Base-by-base conservation (phyloP, 92 coral and sea anemone genomes). In the Porites divaricata region DNA sequence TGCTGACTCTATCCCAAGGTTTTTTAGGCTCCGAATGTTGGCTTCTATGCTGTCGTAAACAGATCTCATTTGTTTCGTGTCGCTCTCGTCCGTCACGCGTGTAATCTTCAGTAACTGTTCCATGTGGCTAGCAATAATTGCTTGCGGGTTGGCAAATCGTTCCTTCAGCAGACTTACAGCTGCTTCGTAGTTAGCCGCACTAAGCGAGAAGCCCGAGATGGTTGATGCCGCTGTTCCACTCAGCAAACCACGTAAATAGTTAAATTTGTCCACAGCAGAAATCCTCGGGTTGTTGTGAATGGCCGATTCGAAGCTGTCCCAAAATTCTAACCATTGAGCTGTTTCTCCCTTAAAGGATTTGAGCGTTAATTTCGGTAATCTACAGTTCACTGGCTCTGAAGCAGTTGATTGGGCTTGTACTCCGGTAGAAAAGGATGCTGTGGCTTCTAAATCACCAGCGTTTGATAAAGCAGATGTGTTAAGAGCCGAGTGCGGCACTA, bases 251-350 rank as follows among this genome's bases (percentile, higher is more conserved):
- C 74, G 70, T 1, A 86, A 41, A 62, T 78, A 87, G 52, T 72
- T 80, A 72, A 80, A 79, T 54, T 87, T 87, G 9, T 80, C 90
- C 17, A 80, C 77, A 8, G 70, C 67, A 50, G 80, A 54, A 15
- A 87, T 25, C n/a, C 10, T 7, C 11, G 81, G 12, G 59, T 87
- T 87, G 53, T 72, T 72, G 57, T 79, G 86, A 2, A 87, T 54
- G 8, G 90, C 90, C 20, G 90, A 72, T 26, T 79, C 85, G 64
- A 72, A 87, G 72, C 80, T 78, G 72, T 80, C 86, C 90, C 90
- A 87, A 80, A 87, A 87, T 45, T 67, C 81, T 1, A n/a, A 49
- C 81, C 81, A 83, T 6, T 53, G 19, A 63, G 80, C 49, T 1
- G 67, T 14, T 13, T 83, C 75, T 19, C 87, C 87, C 16, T 51